These are phyloP conservation scores for Austrolebias charrua DNA, from an alignment of 2,797 vertebrate genomes.

Conservation along the genomic window DNA sequence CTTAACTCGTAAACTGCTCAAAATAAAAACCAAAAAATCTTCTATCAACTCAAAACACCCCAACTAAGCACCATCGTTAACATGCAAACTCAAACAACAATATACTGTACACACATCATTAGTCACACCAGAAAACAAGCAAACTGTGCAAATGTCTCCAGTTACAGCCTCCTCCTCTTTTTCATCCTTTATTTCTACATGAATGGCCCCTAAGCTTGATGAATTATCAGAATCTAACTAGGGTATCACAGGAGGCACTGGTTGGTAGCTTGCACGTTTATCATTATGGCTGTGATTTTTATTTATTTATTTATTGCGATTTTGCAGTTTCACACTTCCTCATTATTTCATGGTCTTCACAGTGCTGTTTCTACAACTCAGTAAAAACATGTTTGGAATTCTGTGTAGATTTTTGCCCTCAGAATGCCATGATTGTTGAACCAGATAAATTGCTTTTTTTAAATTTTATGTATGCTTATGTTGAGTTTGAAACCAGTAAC, in stretches of 20 bases:
- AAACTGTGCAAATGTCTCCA: constrained; percentile 31
- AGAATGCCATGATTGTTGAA: background rate
- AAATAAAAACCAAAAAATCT: constrained; percentile 2
- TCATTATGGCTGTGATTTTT: constrained; percentile 16
- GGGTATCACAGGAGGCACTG: constrained; percentile 14
- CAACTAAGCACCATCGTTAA: constrained; percentile 36
- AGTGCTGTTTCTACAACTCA: constrained; percentile 4
- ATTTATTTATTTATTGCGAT: constrained; percentile 23
- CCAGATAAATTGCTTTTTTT: background rate
- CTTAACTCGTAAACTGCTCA: constrained; percentile 30
- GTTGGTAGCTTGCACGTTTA: constrained; percentile 20
- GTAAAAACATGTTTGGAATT: background rate
- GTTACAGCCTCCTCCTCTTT: constrained; percentile 11
- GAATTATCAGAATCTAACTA: constrained; percentile 30
- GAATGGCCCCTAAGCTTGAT: constrained; percentile 36
- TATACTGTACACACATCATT: constrained; percentile 20
- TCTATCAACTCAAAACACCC: constrained; percentile 25
- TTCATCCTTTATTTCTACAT: constrained; percentile 25
- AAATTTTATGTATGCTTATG: background rate
- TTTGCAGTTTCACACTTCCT: constrained; percentile 12
- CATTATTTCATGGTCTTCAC: constrained; percentile 24
- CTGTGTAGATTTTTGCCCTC: background rate
- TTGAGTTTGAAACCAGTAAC: background rate
- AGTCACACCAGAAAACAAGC: constrained; percentile 28
- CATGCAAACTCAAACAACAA: constrained; percentile 9